Evolutionary conservation across 2,888 invertebrate species (phyloP), one percentile per base, ranked within the genome.

Genomic region (Machimus atricapillus): DNA sequence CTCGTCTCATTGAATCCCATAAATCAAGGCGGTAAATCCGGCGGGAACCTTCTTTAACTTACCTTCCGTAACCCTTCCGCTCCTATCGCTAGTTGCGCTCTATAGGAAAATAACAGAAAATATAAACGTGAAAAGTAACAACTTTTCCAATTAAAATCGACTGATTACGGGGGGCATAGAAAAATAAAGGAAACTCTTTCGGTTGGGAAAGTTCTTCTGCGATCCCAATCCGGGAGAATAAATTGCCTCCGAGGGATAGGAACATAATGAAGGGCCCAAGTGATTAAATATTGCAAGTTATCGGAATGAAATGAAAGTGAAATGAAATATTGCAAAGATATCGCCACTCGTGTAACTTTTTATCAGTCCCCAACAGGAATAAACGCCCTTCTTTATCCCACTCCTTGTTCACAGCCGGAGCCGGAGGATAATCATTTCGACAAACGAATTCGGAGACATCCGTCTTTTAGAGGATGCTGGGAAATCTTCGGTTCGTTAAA

Each of bases 61-160:
- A 34, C 34, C 34, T 34, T 34, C 34, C 3, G 14, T 19, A 9
- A 66, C 27, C 66, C 66, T 66, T 19, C 66, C 66, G 14, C 4
- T 66, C 23, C 23, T 19, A 19, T 8, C 14, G 23, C 23, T n/a
- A n/a, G 58, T 23, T 12, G 14, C 27, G 66, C 66, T 27, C 66
- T 6, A 66, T 66, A 27, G 66, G 66, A 66, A 66, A 66, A 56
- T 79, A 79, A 31, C 14, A 79, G 12, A 23, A 79, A 79, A 52
- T 79, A 79, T 27, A 79, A 79, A 23, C 79, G 79, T 23, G 52
- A 12, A 27, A 27, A 79, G 31, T 79, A 79, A 79, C 31, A 79
- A 79, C 79, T 79, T 79, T 79, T 79, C 79, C 79, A 79, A 79
- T 79, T 79, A 79, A 79, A 79, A 79, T 79, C 56, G 52, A 79